A percentile compares a stretch with the other conserved stretches of the same genome.
Evolutionary conservation across 2,888 invertebrate genomes (phyloP).

Genomic region (Sarcophaga subvicina): DNA sequence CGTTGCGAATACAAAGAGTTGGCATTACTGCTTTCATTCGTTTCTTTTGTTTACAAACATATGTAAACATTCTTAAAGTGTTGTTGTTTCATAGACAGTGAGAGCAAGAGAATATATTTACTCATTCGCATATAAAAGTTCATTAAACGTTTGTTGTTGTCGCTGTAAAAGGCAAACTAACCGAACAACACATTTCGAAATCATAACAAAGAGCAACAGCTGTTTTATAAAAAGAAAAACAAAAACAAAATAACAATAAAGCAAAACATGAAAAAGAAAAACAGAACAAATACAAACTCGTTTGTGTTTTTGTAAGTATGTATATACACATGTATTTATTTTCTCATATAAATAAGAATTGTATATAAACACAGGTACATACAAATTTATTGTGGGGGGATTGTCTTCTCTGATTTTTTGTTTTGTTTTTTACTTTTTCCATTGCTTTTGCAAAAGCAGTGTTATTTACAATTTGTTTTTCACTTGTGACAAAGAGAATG

Average conservation of each 20-base stretch:
- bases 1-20: no score
- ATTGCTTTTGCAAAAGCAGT: conserved; percentile 19
- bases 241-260: conserved; percentile 9
- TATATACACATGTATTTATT: neutral
- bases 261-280: conserved; percentile 5
- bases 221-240: conserved; percentile 48
- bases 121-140: conserved; percentile 56
- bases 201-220: conserved; percentile 65
- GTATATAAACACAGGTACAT: neutral
- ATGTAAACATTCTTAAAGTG: neutral
- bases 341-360: neutral
- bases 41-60: neutral
- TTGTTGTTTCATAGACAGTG: neutral
- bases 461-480: neutral
- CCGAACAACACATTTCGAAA: conserved; percentile 59
- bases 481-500: neutral
- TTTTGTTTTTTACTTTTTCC: conserved; percentile 12
- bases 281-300: conserved; percentile 22
- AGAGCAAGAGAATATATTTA: conserved; percentile 3
- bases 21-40: no score
- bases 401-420: conserved; percentile 18
- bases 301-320: conserved; percentile 27
- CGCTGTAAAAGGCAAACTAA: conserved; percentile 59
- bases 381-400: conserved; percentile 16
- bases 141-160: conserved; percentile 67